Conservation (phyloP, 2,113 vertebrate genomes). For the Ageneiosus marmoratus region DNA sequence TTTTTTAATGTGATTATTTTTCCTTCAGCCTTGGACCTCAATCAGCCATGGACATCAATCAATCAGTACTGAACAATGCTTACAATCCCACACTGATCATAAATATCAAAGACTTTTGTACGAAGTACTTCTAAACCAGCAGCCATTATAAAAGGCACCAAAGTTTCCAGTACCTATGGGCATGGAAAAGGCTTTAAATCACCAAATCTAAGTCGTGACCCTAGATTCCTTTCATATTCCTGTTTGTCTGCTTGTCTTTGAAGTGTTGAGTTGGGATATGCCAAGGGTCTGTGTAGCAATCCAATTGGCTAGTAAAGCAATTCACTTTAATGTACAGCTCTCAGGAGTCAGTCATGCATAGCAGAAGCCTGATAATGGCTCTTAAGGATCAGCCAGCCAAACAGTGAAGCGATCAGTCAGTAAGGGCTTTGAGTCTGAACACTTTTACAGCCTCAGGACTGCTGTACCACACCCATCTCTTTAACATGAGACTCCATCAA, state of each 20-base stretch:
- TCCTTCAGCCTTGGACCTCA: too few species aligned
- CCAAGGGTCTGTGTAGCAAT: slow-evolving; percentile 15
- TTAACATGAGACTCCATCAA: slow-evolving; percentile 33
- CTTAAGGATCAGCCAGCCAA: slow-evolving; percentile 18
- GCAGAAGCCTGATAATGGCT: slow-evolving; percentile 28
- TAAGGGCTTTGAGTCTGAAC: slow-evolving; percentile 6
- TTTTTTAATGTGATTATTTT: too few species aligned
- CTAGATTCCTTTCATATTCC: slow-evolving; percentile 15
- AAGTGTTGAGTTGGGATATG: slow-evolving; percentile 6
- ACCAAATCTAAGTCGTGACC: neutral
- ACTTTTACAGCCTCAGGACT: slow-evolving; percentile 20
- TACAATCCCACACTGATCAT: neutral
- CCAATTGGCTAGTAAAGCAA: slow-evolving; percentile 17
- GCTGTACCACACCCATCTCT: slow-evolving; percentile 33
- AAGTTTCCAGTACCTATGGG: neutral
- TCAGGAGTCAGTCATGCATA: slow-evolving; percentile 33
- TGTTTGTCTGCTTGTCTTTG: neutral
- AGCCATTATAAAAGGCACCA: neutral
- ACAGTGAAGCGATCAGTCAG: slow-evolving; percentile 32
- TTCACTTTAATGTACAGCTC: slow-evolving; percentile 22
- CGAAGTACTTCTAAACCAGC: neutral
- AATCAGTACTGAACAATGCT: neutral
- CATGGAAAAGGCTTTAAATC: neutral
- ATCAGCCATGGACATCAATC: neutral
- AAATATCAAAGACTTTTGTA: neutral